A percentile compares a stretch with the other conserved stretches of the same genome.
Evolutionary conservation across 2,888 invertebrate genomes (phyloP).

Genomic region (Schrankia costaestrigalis): DNA sequence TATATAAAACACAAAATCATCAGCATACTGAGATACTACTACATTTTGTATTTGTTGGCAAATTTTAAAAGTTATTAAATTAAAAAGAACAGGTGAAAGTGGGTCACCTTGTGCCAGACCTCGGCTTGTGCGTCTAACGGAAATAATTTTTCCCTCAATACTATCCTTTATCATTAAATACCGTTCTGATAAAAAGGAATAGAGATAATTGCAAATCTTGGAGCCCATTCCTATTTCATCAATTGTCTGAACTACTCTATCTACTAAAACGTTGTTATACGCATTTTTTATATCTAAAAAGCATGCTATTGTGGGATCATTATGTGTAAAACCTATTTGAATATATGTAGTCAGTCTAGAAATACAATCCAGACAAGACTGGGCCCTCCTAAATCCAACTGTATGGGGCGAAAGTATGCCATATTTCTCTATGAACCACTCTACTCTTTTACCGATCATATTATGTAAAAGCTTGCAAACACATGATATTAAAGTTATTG

Average conservation of each 20-base stretch:
- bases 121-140: conserved; percentile 11
- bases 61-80: conserved; percentile 22
- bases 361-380: conserved; percentile 14
- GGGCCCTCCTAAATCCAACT: conserved; percentile 13
- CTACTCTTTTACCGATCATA: conserved; percentile 1
- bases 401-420: conserved; percentile 3
- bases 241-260: conserved; percentile 10
- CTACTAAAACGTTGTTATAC: conserved; percentile 29
- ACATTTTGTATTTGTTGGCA: conserved; percentile 12
- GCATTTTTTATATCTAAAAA: conserved; percentile 35
- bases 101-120: conserved; percentile 39
- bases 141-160: neutral
- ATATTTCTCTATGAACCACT: conserved; percentile 17
- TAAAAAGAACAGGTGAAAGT: conserved; percentile 36
- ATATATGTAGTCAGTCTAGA: conserved; percentile 8
- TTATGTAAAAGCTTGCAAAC: neutral
- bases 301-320: conserved; percentile 16
- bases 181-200: conserved; percentile 18
- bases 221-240: conserved; percentile 19
- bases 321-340: conserved; percentile 19
- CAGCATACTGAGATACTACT: conserved; percentile 27
- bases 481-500: neutral
- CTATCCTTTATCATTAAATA: conserved; percentile 11
- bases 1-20: conserved; percentile 9
- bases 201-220: conserved; percentile 23